Evolutionary conservation across 1,140 invertebrate genomes (phyloP).

Genomic region (Aphelenchoides besseyi): DNA sequence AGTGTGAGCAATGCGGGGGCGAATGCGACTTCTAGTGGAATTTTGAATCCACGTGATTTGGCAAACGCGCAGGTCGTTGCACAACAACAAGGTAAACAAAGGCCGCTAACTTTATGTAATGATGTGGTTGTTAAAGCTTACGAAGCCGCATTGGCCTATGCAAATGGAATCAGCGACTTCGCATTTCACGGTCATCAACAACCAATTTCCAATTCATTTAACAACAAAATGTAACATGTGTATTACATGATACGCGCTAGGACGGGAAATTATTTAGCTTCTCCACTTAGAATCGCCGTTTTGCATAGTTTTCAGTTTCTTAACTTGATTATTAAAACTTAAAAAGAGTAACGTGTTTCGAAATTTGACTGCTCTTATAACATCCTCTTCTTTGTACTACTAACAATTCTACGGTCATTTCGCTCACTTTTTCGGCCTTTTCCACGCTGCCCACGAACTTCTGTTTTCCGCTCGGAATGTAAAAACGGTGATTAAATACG

Average conservation of each 20-base stretch:
- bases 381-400: neutral
- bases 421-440: neutral
- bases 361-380: neutral
- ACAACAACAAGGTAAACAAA: constrained; percentile 50
- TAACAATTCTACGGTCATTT: no score
- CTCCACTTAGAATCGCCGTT: no score
- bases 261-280: neutral
- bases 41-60: constrained; percentile 47
- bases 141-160: constrained; percentile 43
- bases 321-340: no score
- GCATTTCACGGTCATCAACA: constrained; percentile 26
- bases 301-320: no score
- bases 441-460: neutral
- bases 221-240: constrained; percentile 32
- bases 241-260: no score
- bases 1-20: constrained; percentile 31
- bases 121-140: no score
- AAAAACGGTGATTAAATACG: constrained; percentile 6
- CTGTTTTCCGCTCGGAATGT: neutral
- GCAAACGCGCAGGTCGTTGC: constrained; percentile 43
- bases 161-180: neutral
- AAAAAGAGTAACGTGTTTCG: no score
- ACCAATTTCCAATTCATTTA: no score
- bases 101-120: no score
- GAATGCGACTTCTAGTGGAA: constrained; percentile 22